Evolutionary conservation across 2,797 vertebrate genomes (phyloP), one percentile per base, ranked within the genome.

Genomic region (Chanos chanos): DNA sequence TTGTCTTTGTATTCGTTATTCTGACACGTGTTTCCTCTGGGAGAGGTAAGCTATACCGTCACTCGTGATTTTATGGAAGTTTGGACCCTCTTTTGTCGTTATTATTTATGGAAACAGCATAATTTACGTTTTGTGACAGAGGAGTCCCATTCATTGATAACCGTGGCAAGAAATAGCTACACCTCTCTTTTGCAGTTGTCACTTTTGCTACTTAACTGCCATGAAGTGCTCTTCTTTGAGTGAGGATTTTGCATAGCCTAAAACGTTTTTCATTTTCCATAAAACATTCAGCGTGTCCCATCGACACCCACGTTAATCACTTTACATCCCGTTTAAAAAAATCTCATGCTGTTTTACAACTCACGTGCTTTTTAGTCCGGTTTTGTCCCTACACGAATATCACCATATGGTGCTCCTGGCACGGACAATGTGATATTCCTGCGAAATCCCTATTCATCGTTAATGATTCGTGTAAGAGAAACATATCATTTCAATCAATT

Each of bases 381-480:
- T 56, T 57, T 77, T 77, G 82, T 84, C 84, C 81, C 77, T 70
- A 80, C 81, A 83, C 81, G 82, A 80, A 79, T 83, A 83, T 85
- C 84, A 83, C 87, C 88, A 89, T 89, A 85, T 90, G 87, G 83
- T 81, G 49, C 75, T 78, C 67, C 69, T 87, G 82, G 78, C 85
- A 85, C 67, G 47, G 44, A 70, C 75, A 68, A 55, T 49, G 47
- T 18, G 34, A 47, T 44, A 31, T 56, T 61, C 57, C 64, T 37
- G 36, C 15, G 51, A 63, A 30, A 53, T 36, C 54, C 66, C 63
- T 68, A 51, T 44, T 64, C 70, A 59, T 61, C 33, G 45, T 51
- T 55, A 77, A 76, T 54, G 73, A 68, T 66, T 80, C 72, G 57
- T 60, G 68, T 56, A 64, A 72, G 65, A 61, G 60, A 73, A 24